phyloP scores from a whole-genome alignment of 2,113 vertebrate species.

The Pluvianellus socialis region DNA sequence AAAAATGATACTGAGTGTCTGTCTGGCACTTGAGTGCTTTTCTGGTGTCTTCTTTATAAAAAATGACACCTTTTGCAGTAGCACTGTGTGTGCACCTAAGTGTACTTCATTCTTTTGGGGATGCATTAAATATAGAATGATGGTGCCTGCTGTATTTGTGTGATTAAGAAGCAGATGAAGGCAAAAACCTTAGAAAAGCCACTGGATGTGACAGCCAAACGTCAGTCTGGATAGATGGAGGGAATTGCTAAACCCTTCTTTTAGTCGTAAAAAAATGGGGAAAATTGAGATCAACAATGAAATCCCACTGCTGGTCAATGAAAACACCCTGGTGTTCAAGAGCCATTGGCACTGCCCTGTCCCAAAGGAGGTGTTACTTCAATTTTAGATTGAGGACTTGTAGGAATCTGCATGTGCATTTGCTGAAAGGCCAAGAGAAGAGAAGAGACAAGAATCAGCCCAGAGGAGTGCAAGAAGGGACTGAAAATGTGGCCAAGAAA shows the following conservation, averaged over 20 bases:
- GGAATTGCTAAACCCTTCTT: neutral
- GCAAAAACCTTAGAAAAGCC: neutral
- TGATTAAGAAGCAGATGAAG: neutral
- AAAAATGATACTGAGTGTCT: neutral
- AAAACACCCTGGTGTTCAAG: neutral
- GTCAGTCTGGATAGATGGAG: neutral
- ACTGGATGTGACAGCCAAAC: neutral
- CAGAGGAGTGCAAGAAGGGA: no score
- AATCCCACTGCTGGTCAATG: rapidly evolving
- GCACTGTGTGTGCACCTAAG: neutral
- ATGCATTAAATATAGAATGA: neutral
- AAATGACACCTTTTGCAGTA: neutral
- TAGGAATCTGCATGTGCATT: neutral
- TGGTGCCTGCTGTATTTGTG: neutral
- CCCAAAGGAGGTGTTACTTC: neutral
- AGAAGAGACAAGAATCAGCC: neutral
- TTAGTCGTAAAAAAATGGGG: neutral
- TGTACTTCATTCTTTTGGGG: neutral
- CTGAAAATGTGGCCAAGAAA: neutral
- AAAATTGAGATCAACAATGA: rapidly evolving
- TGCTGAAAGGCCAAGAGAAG: no score
- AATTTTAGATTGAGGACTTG: rapidly evolving
- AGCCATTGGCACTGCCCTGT: neutral
- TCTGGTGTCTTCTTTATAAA: neutral
- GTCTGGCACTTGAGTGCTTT: neutral